Percentiles rank a stretch among this genome's conserved stretches.
Evolutionary conservation across 1,140 invertebrate species (phyloP).

Genomic region (Drosophila nigrodunni): DNA sequence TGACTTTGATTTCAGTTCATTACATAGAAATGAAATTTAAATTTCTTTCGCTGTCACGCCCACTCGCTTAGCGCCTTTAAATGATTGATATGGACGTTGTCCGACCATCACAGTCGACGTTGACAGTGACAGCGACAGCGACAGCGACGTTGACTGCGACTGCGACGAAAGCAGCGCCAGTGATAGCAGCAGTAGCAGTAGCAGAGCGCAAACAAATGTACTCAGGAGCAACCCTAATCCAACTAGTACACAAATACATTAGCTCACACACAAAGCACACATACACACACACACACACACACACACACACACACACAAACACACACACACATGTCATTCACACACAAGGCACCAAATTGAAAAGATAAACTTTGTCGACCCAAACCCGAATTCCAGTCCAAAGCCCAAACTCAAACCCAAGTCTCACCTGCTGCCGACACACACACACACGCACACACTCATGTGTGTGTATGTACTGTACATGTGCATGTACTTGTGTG

Average conservation of each 20-base stretch:
- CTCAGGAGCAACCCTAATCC: slow-evolving; percentile 76
- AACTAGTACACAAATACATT: slow-evolving; percentile 58
- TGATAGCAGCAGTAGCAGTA: slow-evolving; percentile 3
- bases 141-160: background rate
- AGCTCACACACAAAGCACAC: slow-evolving; percentile 34
- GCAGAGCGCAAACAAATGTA: slow-evolving; percentile 54
- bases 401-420: slow-evolving; percentile 1
- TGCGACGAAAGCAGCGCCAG: background rate
- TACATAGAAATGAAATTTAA: background rate
- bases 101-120: slow-evolving; percentile 27
- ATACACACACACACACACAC: slow-evolving; percentile 23
- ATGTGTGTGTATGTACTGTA: background rate
- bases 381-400: slow-evolving; percentile 56
- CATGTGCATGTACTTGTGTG: background rate
- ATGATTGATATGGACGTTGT: slow-evolving; percentile 75
- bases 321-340: slow-evolving; percentile 38
- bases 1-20: background rate
- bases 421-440: slow-evolving; percentile 33
- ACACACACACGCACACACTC: slow-evolving; percentile 11
- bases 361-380: slow-evolving; percentile 79
- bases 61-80: slow-evolving; percentile 28
- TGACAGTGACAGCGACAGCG: background rate
- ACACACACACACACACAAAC: slow-evolving; percentile 8
- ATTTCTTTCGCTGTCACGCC: slow-evolving; percentile 6
- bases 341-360: slow-evolving; percentile 67